phyloP scores from a whole-genome alignment of 2,113 vertebrate genomes.

The Lamprotornis superbus region DNA sequence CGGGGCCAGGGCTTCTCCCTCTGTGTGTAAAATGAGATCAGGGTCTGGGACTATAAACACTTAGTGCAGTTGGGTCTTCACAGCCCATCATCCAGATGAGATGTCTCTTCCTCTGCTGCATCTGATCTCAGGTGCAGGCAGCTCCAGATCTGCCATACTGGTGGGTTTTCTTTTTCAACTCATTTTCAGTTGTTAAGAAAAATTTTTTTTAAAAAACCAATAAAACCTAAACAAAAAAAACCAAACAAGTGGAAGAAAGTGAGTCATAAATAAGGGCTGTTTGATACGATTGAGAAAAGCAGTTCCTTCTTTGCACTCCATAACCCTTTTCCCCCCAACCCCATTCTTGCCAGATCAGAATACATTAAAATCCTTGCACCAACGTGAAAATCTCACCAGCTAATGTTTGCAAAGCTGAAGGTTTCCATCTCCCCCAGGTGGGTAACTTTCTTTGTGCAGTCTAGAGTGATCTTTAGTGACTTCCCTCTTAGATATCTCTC shows the following conservation, averaged over 20 bases:
- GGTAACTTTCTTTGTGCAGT: background rate
- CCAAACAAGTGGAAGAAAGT: background rate
- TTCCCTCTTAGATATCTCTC: background rate
- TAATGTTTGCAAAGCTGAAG: background rate
- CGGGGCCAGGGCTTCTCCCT: background rate
- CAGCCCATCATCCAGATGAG: rapidly evolving
- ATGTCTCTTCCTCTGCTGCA: background rate
- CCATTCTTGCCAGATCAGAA: background rate
- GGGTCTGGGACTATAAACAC: background rate
- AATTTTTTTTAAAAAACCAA: too few relatives aligned
- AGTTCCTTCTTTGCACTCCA: background rate
- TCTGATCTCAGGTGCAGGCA: background rate
- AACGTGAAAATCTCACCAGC: background rate
- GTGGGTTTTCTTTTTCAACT: background rate
- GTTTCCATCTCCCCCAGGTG: background rate
- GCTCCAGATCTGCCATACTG: background rate
- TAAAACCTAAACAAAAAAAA: background rate
- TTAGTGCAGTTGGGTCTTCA: background rate
- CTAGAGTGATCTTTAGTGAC: background rate
- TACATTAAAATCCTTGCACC: background rate
- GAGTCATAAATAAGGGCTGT: background rate
- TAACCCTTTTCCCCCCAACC: background rate
- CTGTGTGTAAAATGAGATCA: background rate
- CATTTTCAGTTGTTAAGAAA: background rate
- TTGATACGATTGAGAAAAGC: background rate